Conservation (phyloP, 2,888 invertebrate genomes). For the Drosophila paracracens region DNA sequence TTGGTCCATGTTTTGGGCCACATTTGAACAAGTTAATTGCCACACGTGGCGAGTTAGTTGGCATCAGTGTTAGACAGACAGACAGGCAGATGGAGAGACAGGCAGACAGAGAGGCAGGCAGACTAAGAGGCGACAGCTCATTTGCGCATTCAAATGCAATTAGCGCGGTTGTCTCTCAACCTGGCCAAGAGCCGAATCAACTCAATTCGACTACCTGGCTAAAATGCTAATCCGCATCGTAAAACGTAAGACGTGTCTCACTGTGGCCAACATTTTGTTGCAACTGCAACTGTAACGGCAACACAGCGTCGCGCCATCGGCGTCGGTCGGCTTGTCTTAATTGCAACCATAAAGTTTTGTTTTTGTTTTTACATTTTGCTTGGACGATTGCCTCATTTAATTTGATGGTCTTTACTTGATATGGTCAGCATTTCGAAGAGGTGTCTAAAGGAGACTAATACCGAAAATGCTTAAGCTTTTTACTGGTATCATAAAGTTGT, state of each 20-base stretch:
- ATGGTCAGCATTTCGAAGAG: constrained; percentile 12
- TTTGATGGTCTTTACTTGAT: constrained; percentile 6
- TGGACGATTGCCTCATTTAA: not conserved
- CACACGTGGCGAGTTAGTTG: constrained; percentile 45
- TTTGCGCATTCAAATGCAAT: constrained; percentile 66
- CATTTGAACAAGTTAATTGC: constrained; percentile 46
- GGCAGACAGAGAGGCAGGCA: not conserved
- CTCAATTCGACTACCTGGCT: constrained; percentile 26
- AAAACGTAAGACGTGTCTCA: constrained; percentile 25
- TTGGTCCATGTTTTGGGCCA: constrained; percentile 8
- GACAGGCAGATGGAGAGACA: not conserved
- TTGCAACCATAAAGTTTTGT: constrained; percentile 35
- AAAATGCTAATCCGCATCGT: constrained; percentile 42
- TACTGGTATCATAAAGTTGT: not conserved
- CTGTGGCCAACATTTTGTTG: constrained; percentile 18
- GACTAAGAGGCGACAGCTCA: constrained; percentile 23
- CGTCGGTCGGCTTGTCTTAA: constrained; percentile 25
- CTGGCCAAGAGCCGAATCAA: constrained; percentile 11
- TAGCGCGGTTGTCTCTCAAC: constrained; percentile 26
- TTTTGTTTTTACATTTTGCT: constrained; percentile 9
- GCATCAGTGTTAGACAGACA: constrained; percentile 2
- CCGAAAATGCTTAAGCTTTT: not conserved
- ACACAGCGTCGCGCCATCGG: constrained; percentile 1
- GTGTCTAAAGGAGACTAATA: not conserved
- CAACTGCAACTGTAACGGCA: constrained; percentile 16